These are phyloP conservation scores for Urocitellus parryii DNA, from an alignment of 2,113 vertebrate species.

Conservation along the genomic window DNA sequence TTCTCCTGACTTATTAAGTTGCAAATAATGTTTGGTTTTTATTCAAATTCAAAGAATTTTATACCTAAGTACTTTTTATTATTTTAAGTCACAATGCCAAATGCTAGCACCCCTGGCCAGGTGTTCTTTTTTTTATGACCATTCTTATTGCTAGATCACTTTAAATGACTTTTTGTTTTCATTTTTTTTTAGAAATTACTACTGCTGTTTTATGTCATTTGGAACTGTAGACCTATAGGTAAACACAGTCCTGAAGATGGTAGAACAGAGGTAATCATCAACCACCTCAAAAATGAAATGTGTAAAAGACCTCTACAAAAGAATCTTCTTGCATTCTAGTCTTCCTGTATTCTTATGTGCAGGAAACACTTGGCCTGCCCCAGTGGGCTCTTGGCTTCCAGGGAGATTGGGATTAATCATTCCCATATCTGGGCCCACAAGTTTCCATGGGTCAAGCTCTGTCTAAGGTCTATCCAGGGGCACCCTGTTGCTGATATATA, in stretches of 20 bases:
- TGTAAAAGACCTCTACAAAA: background rate
- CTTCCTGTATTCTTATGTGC: background rate
- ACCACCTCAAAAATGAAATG: background rate
- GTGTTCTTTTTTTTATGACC: background rate
- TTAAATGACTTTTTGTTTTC: too few relatives aligned
- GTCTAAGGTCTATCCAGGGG: background rate
- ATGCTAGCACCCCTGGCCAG: background rate
- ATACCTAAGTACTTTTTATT: background rate
- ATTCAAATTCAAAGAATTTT: background rate
- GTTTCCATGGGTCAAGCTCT: background rate
- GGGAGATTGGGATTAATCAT: background rate
- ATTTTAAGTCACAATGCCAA: background rate
- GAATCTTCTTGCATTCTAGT: background rate
- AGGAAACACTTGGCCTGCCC: background rate
- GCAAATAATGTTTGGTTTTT: background rate
- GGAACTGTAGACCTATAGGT: background rate
- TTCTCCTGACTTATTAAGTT: conserved; percentile 10
- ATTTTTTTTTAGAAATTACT: background rate
- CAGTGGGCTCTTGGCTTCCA: background rate
- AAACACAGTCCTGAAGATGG: background rate
- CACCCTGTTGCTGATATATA: background rate
- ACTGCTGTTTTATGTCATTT: background rate
- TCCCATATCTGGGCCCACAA: background rate
- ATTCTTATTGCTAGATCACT: background rate
- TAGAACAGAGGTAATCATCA: background rate